Percentiles rank a stretch among this genome's conserved stretches.
phyloP scores from a whole-genome alignment of 2,113 vertebrate genomes.

The Thymallus thymallus region DNA sequence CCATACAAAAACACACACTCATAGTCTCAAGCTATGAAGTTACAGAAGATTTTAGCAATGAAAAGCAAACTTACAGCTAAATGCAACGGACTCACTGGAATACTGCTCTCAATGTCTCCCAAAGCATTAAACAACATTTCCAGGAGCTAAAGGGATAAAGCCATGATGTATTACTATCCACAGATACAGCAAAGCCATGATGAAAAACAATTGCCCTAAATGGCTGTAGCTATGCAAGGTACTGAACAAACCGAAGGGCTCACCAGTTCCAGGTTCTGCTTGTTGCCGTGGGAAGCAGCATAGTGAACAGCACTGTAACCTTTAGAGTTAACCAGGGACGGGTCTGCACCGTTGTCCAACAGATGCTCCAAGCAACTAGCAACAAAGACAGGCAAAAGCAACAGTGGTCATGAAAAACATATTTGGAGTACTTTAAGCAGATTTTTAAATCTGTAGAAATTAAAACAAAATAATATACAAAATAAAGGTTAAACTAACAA shows the following conservation, averaged over 20 bases:
- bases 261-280: conserved; percentile 95
- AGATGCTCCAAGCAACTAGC: conserved; percentile 92
- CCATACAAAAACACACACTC: neutral
- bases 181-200: no score
- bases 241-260: conserved; percentile 30
- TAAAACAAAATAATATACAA: no score
- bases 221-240: neutral
- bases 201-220: neutral
- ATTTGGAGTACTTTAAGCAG: no score
- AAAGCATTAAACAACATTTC: conserved; percentile 98
- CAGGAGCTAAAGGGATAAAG: conserved; percentile 80
- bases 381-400: neutral
- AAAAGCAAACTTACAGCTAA: conserved; percentile 88
- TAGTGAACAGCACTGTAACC: conserved; percentile 97
- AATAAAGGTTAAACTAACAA: conserved; percentile 80
- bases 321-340: conserved; percentile 89
- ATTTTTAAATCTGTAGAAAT: no score
- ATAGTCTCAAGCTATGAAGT: neutral
- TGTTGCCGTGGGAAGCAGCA: conserved; percentile 93
- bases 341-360: conserved; percentile 93
- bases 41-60: neutral
- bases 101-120: conserved; percentile 93
- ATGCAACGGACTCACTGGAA: conserved; percentile 95
- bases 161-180: no score
- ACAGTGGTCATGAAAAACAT: neutral